Percentiles rank a stretch among this genome's conserved stretches.
phyloP scores from a whole-genome alignment of 64 coral and sea anemone genomes.

The Pocillopora verrucosa region DNA sequence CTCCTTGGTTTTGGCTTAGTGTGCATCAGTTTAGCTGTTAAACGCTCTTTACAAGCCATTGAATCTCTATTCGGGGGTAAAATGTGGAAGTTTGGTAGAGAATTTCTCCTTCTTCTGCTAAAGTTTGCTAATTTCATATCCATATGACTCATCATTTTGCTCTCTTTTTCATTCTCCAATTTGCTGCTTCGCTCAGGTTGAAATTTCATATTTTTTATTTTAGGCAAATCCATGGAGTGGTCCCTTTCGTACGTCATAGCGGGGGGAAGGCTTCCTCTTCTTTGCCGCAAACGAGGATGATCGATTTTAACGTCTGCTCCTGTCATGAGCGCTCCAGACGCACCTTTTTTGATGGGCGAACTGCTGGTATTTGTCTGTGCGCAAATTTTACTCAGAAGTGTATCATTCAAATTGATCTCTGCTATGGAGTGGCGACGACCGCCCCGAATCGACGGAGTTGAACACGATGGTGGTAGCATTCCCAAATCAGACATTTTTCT shows the following conservation, averaged over 20 bases:
- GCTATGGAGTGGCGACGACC: slow-evolving; percentile 5
- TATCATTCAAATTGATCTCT: neutral
- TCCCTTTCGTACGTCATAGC: neutral
- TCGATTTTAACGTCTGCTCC: neutral
- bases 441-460: neutral
- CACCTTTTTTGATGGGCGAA: neutral
- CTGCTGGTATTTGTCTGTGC: neutral
- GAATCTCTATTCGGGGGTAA: neutral
- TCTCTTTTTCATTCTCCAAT: neutral
- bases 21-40: neutral
- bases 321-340: neutral
- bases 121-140: neutral
- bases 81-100: slow-evolving; percentile 4
- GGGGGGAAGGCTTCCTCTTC: neutral
- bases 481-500: neutral
- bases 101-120: slow-evolving; percentile 1
- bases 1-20: neutral
- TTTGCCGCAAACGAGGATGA: slow-evolving; percentile 1
- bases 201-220: neutral
- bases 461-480: neutral
- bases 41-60: neutral
- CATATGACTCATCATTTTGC: neutral
- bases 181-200: neutral
- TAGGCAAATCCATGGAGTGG: neutral
- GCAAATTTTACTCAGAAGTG: neutral